Evolutionary conservation across 2,888 invertebrate species (phyloP).

Genomic region (Torymus aiolomorphi): DNA sequence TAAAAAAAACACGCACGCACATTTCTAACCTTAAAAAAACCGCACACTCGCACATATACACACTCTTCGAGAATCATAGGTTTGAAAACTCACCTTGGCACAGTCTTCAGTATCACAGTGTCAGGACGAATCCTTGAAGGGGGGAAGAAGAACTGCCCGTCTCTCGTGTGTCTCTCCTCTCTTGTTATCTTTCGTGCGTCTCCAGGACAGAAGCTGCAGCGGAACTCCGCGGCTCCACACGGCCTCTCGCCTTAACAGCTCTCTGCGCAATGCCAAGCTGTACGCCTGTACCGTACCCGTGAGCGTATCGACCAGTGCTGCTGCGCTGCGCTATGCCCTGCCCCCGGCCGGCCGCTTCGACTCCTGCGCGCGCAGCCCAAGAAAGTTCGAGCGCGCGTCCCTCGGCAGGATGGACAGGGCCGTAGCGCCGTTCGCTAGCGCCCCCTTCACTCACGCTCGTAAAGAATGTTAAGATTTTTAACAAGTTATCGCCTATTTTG

Average conservation of each 20-base stretch:
- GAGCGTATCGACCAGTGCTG: slow-evolving; percentile 74
- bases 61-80: no score
- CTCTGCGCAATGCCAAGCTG: slow-evolving; percentile 71
- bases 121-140: slow-evolving; percentile 69
- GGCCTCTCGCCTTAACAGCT: slow-evolving; percentile 70
- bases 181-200: slow-evolving; percentile 2
- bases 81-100: slow-evolving; percentile 72
- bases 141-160: slow-evolving; percentile 72
- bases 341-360: slow-evolving; percentile 59
- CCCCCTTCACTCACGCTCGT: no score
- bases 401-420: slow-evolving; percentile 45
- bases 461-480: no score
- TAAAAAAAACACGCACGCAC: background rate
- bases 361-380: slow-evolving; percentile 59
- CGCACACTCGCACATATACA: background rate
- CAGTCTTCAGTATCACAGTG: slow-evolving; percentile 74
- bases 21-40: slow-evolving; percentile 30
- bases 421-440: background rate
- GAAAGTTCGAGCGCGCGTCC: slow-evolving; percentile 55
- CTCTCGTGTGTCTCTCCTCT: slow-evolving; percentile 61
- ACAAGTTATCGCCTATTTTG: no score
- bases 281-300: slow-evolving; percentile 53
- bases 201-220: no score
- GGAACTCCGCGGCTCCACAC: background rate
- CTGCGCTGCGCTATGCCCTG: slow-evolving; percentile 60